These are phyloP conservation scores for Laothoe populi DNA, from an alignment of 2,888 invertebrate genomes.

Conservation along the genomic window DNA sequence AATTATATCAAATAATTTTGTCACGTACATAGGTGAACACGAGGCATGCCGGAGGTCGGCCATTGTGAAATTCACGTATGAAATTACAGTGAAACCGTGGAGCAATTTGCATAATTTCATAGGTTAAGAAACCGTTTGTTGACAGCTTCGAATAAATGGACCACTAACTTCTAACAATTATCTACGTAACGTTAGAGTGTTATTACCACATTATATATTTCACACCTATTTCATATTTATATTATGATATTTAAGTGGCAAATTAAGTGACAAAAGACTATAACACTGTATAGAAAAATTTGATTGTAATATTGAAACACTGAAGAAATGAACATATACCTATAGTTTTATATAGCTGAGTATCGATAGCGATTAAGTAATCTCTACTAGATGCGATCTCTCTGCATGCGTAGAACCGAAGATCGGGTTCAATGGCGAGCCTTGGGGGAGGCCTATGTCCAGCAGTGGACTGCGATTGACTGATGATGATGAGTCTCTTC, in stretches of 20 bases:
- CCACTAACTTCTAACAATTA: slow-evolving; percentile 27
- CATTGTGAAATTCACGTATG: slow-evolving; percentile 54
- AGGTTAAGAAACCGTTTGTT: slow-evolving; percentile 54
- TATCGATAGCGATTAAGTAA: no score
- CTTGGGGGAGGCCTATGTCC: no score
- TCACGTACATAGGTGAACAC: slow-evolving; percentile 51
- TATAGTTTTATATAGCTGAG: no score
- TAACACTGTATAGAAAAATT: no score
- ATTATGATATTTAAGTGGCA: neutral
- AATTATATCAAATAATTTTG: slow-evolving; percentile 40
- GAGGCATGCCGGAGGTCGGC: slow-evolving; percentile 35
- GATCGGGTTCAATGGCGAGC: no score
- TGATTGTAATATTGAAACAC: no score
- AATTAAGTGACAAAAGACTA: no score
- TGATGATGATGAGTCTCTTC: no score
- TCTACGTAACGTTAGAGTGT: neutral
- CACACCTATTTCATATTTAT: neutral
- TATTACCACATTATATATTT: neutral
- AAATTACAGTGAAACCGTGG: slow-evolving; percentile 48
- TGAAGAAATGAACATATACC: no score
- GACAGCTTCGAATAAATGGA: slow-evolving; percentile 37
- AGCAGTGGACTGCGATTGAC: no score
- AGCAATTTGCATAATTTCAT: slow-evolving; percentile 58
- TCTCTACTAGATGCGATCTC: no score
- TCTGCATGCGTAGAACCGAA: no score